A percentile compares a stretch with the other conserved stretches of the same genome.
phyloP scores from a whole-genome alignment of 2,888 invertebrate genomes.

The Scaptomyza parva region DNA sequence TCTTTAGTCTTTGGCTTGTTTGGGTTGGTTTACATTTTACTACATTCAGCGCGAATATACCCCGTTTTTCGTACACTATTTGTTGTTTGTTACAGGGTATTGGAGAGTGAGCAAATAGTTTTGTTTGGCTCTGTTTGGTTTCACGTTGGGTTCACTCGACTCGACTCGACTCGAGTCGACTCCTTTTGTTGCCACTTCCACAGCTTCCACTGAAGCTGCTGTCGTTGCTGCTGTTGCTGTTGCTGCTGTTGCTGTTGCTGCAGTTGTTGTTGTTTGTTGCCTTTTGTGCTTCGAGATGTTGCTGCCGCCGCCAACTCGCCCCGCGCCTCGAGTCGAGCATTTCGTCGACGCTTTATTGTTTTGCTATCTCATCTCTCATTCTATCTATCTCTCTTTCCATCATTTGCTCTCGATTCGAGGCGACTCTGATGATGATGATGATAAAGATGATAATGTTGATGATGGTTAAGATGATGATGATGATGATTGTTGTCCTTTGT shows the following conservation, averaged over 20 bases:
- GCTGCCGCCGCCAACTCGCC: conserved; percentile 5
- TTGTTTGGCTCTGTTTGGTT: conserved; percentile 31
- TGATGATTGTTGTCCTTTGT: conserved; percentile 25
- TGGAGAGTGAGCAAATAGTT: conserved; percentile 27
- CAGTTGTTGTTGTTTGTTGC: conserved; percentile 36
- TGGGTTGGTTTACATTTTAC: not conserved
- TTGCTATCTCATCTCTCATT: conserved; percentile 15
- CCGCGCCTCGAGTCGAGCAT: conserved; percentile 8
- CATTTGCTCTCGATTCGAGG: conserved; percentile 12
- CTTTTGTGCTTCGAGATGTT: conserved; percentile 57
- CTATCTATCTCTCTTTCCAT: not conserved
- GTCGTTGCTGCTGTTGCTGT: conserved; percentile 8
- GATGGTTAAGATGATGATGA: conserved; percentile 9
- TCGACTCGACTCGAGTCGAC: conserved; percentile 29
- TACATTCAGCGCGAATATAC: not conserved
- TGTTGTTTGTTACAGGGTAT: conserved; percentile 31
- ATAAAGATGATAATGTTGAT: conserved; percentile 18
- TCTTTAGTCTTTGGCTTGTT: too few species aligned
- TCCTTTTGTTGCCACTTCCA: conserved; percentile 28
- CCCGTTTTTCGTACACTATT: not conserved
- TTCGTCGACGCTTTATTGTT: conserved; percentile 43
- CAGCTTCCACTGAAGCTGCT: conserved; percentile 5
- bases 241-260: conserved; percentile 2
- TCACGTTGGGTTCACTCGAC: conserved; percentile 30
- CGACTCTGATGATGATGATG: conserved; percentile 8